Conservation (phyloP, 1,140 invertebrate species). For the Drosophila biarmipes region DNA sequence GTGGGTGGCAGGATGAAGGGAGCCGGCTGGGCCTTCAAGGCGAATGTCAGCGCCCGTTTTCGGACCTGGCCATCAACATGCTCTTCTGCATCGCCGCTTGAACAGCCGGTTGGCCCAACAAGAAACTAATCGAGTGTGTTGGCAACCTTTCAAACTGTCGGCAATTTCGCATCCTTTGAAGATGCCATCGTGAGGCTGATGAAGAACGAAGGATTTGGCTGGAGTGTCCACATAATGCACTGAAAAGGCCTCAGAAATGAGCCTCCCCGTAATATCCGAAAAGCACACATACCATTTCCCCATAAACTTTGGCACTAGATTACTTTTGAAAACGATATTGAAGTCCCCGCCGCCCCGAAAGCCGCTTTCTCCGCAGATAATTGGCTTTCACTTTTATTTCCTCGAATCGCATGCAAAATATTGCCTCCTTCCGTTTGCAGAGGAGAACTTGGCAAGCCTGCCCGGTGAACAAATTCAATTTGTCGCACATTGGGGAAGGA, state of each 20-base stretch:
- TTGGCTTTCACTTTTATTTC: constrained; percentile 62
- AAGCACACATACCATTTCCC: not conserved
- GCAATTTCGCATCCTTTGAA: constrained; percentile 42
- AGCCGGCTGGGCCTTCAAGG: constrained; percentile 4
- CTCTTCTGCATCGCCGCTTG: constrained; percentile 17
- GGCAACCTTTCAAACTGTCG: constrained; percentile 52
- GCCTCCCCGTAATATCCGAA: not conserved
- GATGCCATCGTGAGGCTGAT: constrained; percentile 14
- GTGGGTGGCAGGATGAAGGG: not conserved
- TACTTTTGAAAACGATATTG: constrained; percentile 52
- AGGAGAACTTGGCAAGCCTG: constrained; percentile 26
- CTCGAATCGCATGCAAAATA: constrained; percentile 47
- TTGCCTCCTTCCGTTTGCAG: constrained; percentile 21
- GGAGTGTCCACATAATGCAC: constrained; percentile 19
- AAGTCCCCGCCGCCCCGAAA: not conserved
- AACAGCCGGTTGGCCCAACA: constrained; percentile 46
- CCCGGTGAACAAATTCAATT: constrained; percentile 66
- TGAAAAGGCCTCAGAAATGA: not conserved
- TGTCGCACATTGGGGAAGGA: constrained; percentile 62
- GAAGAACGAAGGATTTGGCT: constrained; percentile 12
- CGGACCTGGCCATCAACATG: constrained; percentile 26
- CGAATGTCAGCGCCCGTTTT: constrained; percentile 16
- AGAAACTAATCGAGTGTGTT: constrained; percentile 58
- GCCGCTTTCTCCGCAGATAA: constrained; percentile 31
- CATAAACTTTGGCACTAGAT: constrained; percentile 5